Evolutionary conservation across 2,113 vertebrate species (phyloP).

Genomic region (Bos taurus): DNA sequence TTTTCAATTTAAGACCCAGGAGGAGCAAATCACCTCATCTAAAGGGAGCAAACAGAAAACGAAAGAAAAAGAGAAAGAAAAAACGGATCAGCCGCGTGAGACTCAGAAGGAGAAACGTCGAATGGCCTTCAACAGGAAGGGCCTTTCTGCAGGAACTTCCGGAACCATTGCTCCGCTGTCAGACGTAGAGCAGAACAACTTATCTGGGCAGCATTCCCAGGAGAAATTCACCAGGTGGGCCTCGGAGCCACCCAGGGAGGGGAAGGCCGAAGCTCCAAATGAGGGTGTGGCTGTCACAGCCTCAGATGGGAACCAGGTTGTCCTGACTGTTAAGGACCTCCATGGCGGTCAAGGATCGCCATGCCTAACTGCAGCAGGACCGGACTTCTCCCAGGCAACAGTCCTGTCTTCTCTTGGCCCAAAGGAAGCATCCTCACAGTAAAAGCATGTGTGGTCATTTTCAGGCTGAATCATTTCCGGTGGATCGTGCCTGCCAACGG

Average conservation of each 20-base stretch:
- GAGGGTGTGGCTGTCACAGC: background rate
- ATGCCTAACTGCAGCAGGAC: background rate
- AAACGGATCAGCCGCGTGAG: conserved; percentile 36
- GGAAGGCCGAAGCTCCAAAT: background rate
- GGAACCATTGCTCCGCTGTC: background rate
- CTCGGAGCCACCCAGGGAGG: background rate
- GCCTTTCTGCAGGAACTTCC: rapidly evolving
- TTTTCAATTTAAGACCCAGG: conserved; percentile 33
- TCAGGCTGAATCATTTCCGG: conserved; percentile 82
- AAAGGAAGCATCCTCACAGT: background rate
- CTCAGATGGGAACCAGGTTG: background rate
- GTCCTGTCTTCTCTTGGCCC: background rate
- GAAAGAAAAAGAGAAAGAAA: conserved; percentile 69
- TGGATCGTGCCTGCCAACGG: conserved; percentile 87
- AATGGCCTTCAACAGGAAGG: conserved; percentile 36
- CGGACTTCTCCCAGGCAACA: background rate
- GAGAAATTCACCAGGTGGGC: conserved; percentile 79
- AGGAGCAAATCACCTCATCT: conserved; percentile 58
- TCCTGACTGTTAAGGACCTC: background rate
- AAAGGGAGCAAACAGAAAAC: conserved; percentile 45
- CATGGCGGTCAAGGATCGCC: rapidly evolving
- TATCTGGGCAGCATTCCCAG: background rate
- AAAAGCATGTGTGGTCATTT: conserved; percentile 21
- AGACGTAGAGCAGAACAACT: conserved; percentile 56
- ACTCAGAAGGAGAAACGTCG: conserved; percentile 68